Evolutionary conservation across 2,888 invertebrate genomes (phyloP).

Genomic region (Trissolcus japonicus): DNA sequence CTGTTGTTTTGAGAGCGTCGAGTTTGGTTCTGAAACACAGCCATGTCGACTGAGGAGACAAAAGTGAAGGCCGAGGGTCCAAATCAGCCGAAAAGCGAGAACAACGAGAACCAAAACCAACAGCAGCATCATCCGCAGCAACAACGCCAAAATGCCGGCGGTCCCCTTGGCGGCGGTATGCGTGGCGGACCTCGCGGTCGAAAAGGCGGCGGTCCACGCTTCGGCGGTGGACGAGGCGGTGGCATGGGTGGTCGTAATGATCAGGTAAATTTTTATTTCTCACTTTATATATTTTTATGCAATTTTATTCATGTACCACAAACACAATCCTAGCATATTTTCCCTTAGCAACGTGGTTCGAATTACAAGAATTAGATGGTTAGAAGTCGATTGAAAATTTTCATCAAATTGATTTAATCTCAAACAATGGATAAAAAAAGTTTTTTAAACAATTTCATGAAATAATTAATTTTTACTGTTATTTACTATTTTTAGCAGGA

Average conservation of each 20-base stretch:
- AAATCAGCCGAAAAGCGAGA: slow-evolving; percentile 64
- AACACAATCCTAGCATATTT: too few species aligned
- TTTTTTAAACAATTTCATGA: too few species aligned
- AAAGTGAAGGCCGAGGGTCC: slow-evolving; percentile 65
- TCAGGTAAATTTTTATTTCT: slow-evolving; percentile 48
- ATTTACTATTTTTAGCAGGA: too few species aligned
- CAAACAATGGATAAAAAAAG: too few species aligned
- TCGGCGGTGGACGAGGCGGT: slow-evolving; percentile 67
- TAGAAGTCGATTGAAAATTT: too few species aligned
- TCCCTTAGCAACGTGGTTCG: too few species aligned
- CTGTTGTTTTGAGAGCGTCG: background rate
- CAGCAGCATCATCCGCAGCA: slow-evolving; percentile 24
- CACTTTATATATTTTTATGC: too few species aligned
- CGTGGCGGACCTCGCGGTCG: slow-evolving; percentile 70
- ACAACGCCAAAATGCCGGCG: slow-evolving; percentile 59
- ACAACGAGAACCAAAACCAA: slow-evolving; percentile 62
- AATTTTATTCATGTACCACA: background rate
- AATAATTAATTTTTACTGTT: too few species aligned
- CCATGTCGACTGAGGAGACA: slow-evolving; percentile 66
- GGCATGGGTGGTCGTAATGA: slow-evolving; percentile 60
- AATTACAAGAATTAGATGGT: too few species aligned
- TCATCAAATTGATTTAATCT: too few species aligned
- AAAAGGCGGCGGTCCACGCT: slow-evolving; percentile 66
- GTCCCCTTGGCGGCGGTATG: slow-evolving; percentile 62
- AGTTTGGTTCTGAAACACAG: background rate